Conservation (phyloP, 2,888 invertebrate species). For the Ellobium chinense region DNA sequence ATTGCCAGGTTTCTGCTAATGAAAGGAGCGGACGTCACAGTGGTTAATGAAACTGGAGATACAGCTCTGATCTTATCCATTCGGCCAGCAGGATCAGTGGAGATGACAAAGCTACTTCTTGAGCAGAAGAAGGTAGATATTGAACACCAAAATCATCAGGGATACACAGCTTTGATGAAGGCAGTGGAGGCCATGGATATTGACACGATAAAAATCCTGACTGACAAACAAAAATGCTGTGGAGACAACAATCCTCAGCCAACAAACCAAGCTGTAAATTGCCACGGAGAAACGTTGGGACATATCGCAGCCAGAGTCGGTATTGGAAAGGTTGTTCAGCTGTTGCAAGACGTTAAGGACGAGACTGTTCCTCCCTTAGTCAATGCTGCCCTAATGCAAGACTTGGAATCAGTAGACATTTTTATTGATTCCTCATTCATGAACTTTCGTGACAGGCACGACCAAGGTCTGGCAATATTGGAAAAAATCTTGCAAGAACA, state of each 20-base stretch:
- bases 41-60: background rate
- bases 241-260: too few species aligned
- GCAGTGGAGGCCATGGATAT: background rate
- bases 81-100: background rate
- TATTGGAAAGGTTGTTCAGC: background rate
- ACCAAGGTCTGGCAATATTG: background rate
- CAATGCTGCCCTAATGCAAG: background rate
- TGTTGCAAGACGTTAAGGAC: background rate
- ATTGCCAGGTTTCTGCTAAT: background rate
- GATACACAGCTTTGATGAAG: background rate
- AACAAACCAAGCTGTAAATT: too few species aligned
- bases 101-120: background rate
- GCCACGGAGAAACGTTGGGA: too few species aligned
- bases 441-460: background rate
- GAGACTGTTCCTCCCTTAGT: background rate
- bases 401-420: background rate
- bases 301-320: too few species aligned
- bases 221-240: too few species aligned
- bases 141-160: background rate
- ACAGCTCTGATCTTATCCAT: constrained; percentile 8
- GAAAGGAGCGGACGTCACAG: background rate
- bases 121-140: background rate
- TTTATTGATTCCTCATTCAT: background rate
- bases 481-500: background rate
- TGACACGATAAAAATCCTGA: background rate